Evolutionary conservation across 1,140 invertebrate species (phyloP).

Genomic region (Steinernema feltiae): DNA sequence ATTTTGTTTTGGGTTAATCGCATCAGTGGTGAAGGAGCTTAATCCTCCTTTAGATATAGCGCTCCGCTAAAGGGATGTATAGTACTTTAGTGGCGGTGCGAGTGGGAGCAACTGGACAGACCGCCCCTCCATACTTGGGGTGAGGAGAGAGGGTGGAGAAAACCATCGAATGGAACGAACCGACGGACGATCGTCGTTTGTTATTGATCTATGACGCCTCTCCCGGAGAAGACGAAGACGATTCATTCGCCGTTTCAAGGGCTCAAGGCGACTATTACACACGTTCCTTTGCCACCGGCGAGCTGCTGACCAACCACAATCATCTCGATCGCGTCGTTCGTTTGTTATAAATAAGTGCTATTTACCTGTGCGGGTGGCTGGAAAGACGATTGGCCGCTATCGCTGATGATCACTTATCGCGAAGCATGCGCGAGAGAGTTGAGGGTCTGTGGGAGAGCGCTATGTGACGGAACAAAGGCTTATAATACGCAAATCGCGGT

Average conservation of each 20-base stretch:
- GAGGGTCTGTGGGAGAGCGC: not conserved
- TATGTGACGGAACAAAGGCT: too few species aligned
- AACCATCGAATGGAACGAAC: not conserved
- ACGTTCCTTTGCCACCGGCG: not conserved
- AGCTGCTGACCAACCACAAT: slow-evolving; percentile 11
- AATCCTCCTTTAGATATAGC: not conserved
- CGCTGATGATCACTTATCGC: not conserved
- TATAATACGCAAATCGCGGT: too few species aligned
- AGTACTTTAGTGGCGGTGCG: too few species aligned
- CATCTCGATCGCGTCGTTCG: not conserved
- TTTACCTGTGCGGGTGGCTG: not conserved
- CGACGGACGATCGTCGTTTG: not conserved
- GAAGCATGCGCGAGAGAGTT: not conserved
- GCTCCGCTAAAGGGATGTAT: too few species aligned
- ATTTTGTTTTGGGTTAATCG: not conserved
- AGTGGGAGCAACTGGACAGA: not conserved
- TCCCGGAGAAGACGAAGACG: slow-evolving; percentile 5
- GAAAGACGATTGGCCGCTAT: not conserved
- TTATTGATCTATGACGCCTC: slow-evolving; percentile 13
- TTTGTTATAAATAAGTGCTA: not conserved
- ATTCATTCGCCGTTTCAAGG: slow-evolving; percentile 10
- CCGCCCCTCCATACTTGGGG: not conserved
- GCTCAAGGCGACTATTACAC: slow-evolving; percentile 15
- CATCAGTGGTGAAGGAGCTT: not conserved
- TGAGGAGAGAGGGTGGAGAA: not conserved